Percentiles rank a stretch among this genome's conserved stretches.
Evolutionary conservation across 1,140 invertebrate species (phyloP).

Genomic region (Hyposmocoma kahamanoa): DNA sequence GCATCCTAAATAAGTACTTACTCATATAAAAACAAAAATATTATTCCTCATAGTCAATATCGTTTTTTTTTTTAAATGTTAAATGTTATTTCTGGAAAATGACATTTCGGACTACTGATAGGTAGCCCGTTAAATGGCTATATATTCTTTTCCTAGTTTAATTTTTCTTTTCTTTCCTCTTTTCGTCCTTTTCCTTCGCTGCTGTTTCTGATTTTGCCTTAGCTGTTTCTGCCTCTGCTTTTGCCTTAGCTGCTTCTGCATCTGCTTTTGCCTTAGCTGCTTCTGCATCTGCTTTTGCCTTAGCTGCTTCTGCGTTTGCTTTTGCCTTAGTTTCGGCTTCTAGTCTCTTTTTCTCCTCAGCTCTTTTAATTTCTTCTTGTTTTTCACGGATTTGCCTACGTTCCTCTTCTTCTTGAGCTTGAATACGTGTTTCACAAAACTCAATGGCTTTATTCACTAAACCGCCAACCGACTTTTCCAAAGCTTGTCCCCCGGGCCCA

Average conservation of each 20-base stretch:
- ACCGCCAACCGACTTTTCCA: constrained; percentile 34
- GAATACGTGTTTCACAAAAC: constrained; percentile 27
- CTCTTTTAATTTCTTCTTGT: constrained; percentile 33
- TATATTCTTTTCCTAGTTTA: neutral
- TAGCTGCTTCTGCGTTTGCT: neutral
- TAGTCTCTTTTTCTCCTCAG: constrained; percentile 30
- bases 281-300: neutral
- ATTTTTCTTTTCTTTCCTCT: constrained; percentile 4
- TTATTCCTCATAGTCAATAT: too few relatives aligned
- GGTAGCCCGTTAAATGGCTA: neutral
- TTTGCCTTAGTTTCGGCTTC: constrained; percentile 20
- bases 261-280: neutral
- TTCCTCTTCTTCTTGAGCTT: constrained; percentile 36
- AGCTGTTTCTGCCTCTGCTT: constrained; percentile 17
- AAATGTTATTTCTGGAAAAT: too few relatives aligned
- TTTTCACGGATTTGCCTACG: constrained; percentile 25
- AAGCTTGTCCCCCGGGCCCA: constrained; percentile 32
- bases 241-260: neutral
- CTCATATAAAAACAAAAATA: too few relatives aligned
- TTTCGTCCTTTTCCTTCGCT: constrained; percentile 13
- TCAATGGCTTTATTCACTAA: constrained; percentile 28
- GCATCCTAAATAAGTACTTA: too few relatives aligned
- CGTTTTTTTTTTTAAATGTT: neutral
- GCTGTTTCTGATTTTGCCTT: constrained; percentile 19
- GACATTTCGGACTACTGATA: too few relatives aligned